phyloP scores from a whole-genome alignment of 2,797 vertebrate genomes.

The Podarcis siculus region DNA sequence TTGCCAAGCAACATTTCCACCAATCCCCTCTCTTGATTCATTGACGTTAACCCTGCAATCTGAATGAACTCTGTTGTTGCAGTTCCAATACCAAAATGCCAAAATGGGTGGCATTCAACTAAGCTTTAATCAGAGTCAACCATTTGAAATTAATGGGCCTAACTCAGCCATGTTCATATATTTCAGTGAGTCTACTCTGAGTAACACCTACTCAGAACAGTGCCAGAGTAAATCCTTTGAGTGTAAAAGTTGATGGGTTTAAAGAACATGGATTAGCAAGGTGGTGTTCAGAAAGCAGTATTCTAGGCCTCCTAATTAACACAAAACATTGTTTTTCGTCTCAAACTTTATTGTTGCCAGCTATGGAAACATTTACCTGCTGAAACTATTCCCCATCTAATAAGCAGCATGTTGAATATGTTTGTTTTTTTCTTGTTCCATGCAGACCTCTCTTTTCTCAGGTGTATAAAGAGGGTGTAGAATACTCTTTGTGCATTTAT shows the following conservation, averaged over 20 bases:
- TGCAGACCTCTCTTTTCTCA: neutral
- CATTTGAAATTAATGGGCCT: too few relatives aligned
- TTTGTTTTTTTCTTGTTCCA: neutral
- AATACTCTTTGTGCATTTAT: constrained; percentile 4
- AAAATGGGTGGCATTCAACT: too few relatives aligned
- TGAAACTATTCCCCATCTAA: neutral
- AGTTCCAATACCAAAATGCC: too few relatives aligned
- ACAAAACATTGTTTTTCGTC: neutral
- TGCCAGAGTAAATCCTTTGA: neutral
- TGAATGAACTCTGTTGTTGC: too few relatives aligned
- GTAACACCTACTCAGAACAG: neutral
- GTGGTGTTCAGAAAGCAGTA: neutral
- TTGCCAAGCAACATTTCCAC: too few relatives aligned
- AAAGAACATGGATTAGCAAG: too few relatives aligned
- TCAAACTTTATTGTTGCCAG: neutral
- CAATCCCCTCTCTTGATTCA: too few relatives aligned
- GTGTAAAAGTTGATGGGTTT: too few relatives aligned
- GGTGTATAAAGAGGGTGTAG: fast-evolving
- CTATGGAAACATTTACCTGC: neutral
- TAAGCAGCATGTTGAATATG: neutral
- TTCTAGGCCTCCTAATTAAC: neutral
- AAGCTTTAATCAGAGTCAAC: too few relatives aligned
- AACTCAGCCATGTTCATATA: too few relatives aligned
- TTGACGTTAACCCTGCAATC: too few relatives aligned
- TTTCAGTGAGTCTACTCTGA: neutral